Base-by-base conservation (phyloP, 2,888 invertebrate species). In the Callimorpha dominula region DNA sequence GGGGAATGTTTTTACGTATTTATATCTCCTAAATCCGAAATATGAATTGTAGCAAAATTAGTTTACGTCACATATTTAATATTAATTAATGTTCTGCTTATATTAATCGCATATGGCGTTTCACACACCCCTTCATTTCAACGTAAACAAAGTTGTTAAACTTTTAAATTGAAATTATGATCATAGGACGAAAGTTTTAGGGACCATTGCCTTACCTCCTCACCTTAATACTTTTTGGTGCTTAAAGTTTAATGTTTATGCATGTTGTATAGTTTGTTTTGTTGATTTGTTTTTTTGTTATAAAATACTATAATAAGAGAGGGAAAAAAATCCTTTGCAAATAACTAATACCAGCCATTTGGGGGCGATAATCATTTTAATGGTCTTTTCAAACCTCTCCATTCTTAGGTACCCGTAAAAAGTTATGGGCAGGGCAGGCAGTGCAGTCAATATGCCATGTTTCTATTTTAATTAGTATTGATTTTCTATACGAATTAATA, bases 101-200 rank as follows among this genome's bases (percentile, higher is more conserved):
- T 73, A 68, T 74, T 73, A 49, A 74, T 67, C 72, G 52, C 80
- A 77, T 81, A 76, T 73, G 74, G 74, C 74, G 72, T 71, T 81
- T 81, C 81, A 78, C 79, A 81, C 77, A 85, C 72, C 83, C 82
- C 81, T 84, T 83, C 80, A 84, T 88, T 87, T 84, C 74, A 87
- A 87, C 83, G 82, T 86, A 88, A 88, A 89, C 88, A 89, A 86
- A 86, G 86, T 86, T 86, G 79, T 79, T 76, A 82, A 92, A 91
- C 88, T 92, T 92, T 90, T 88, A 90, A 91, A 91, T 92, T 90
- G 88, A 88, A 91, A 91, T 92, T 90, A 91, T 90, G 88, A 89
- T 89, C 87, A 86, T 85, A 87, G 82, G 82, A 80, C 78, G 71
- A 87, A 90, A 89, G 87, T 90, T 89, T 86, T 79, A 78, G 87